Evolutionary conservation across 1,140 invertebrate species (phyloP).

Genomic region (Metopolophium dirhodum): DNA sequence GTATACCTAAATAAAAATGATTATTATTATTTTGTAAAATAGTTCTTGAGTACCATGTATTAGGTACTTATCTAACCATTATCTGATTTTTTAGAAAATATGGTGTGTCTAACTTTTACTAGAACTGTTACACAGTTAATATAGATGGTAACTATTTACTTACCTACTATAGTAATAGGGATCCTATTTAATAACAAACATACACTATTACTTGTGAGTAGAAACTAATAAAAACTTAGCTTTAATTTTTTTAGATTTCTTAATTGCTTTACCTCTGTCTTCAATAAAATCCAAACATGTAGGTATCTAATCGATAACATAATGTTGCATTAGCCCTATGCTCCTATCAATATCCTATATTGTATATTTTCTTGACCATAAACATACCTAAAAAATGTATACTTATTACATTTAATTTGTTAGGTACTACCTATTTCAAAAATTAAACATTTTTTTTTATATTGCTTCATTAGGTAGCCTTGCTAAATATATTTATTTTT

Average conservation of each 20-base stretch:
- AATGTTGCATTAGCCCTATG: not conserved
- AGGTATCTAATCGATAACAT: not conserved
- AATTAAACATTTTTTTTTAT: not conserved
- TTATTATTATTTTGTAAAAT: not conserved
- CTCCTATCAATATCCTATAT: not conserved
- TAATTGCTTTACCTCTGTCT: too few species aligned
- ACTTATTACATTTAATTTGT: not conserved
- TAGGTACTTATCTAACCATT: not conserved
- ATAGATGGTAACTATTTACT: too few species aligned
- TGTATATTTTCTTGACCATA: not conserved
- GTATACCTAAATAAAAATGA: not conserved
- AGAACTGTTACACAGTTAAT: not conserved
- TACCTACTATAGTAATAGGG: too few species aligned
- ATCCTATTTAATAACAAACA: not conserved
- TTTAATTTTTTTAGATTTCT: not conserved
- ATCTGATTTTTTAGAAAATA: not conserved
- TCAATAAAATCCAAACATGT: not conserved
- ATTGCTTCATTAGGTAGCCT: too few species aligned
- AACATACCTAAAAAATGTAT: not conserved
- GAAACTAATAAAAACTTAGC: not conserved
- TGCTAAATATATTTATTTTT: too few species aligned
- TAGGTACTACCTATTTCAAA: too few species aligned
- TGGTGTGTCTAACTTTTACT: not conserved
- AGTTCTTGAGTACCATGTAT: too few species aligned
- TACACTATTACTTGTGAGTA: not conserved